Percentiles rank a stretch among this genome's conserved stretches.
These are phyloP conservation scores for Drosophila guanche DNA, from an alignment of 1,140 invertebrate genomes.

Conservation along the genomic window DNA sequence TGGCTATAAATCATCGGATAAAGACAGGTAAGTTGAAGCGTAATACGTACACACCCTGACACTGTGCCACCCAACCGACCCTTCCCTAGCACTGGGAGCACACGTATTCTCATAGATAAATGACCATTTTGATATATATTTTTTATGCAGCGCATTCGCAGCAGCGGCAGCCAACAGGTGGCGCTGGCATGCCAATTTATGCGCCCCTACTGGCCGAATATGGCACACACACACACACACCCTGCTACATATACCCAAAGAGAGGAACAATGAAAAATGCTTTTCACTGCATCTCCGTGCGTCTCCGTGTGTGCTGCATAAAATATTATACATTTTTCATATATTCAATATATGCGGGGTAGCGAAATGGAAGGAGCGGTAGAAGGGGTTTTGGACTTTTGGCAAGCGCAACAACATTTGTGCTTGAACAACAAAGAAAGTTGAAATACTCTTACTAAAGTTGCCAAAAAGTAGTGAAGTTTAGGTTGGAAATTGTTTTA, in stretches of 20 bases:
- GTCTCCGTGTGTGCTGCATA: conserved; percentile 23
- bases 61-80: background rate
- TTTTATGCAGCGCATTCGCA: conserved; percentile 48
- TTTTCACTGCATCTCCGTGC: conserved; percentile 4
- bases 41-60: conserved; percentile 45
- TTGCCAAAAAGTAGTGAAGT: background rate
- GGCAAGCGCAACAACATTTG: conserved; percentile 13
- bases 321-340: conserved; percentile 74
- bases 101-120: conserved; percentile 49
- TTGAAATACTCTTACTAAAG: conserved; percentile 16
- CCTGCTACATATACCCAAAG: conserved; percentile 8
- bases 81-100: background rate
- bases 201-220: conserved; percentile 57
- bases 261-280: conserved; percentile 62
- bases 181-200: conserved; percentile 76
- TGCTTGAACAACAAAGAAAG: conserved; percentile 1
- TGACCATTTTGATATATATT: conserved; percentile 69
- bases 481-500: too few relatives aligned
- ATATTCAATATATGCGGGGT: conserved; percentile 74
- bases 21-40: conserved; percentile 83
- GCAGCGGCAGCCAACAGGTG: conserved; percentile 65
- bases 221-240: conserved; percentile 9
- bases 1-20: conserved; percentile 84
- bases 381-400: conserved; percentile 5
- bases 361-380: background rate